Percentiles rank a stretch among this genome's conserved stretches.
These are phyloP conservation scores for Chelonoidis abingdonii DNA, from an alignment of 2,113 vertebrate species.

Conservation along the genomic window DNA sequence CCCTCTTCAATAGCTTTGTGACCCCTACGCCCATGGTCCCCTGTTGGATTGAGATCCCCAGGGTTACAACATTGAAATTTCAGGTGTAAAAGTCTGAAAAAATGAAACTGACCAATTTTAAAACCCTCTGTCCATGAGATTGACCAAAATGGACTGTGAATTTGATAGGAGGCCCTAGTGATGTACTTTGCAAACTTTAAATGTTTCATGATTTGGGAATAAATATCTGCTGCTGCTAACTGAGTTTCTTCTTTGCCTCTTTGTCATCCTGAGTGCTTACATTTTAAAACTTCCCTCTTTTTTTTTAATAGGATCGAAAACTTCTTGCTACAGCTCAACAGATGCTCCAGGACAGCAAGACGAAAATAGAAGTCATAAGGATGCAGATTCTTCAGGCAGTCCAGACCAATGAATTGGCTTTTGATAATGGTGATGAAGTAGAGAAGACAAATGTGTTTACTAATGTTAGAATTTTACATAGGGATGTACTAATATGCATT, in stretches of 20 bases:
- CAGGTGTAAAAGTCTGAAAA: too few species aligned
- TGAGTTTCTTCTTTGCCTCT: not conserved
- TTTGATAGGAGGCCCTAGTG: too few species aligned
- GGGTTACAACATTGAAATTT: too few species aligned
- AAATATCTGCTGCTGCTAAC: not conserved
- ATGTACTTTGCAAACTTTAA: not conserved
- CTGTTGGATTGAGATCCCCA: too few species aligned
- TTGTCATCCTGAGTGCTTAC: not conserved
- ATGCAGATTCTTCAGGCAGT: slow-evolving; percentile 99
- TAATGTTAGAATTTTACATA: not conserved
- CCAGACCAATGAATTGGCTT: slow-evolving; percentile 94
- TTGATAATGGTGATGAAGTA: slow-evolving; percentile 92
- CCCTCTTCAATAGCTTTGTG: too few species aligned
- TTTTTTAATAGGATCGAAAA: slow-evolving; percentile 91
- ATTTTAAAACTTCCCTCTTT: slow-evolving; percentile 14
- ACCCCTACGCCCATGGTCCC: too few species aligned
- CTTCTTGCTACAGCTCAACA: slow-evolving; percentile 97
- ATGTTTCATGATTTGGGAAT: not conserved
- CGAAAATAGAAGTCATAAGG: slow-evolving; percentile 98
- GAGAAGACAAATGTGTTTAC: slow-evolving; percentile 67
- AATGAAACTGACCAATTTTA: too few species aligned
- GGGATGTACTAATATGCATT: slow-evolving; percentile 24
- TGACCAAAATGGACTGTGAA: too few species aligned
- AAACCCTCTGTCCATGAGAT: too few species aligned
- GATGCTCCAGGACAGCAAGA: slow-evolving; percentile 99